A percentile compares a stretch with the other conserved stretches of the same genome.
Evolutionary conservation across 92 coral and sea anemone species (phyloP).

Genomic region (Epizoanthus ramosus): DNA sequence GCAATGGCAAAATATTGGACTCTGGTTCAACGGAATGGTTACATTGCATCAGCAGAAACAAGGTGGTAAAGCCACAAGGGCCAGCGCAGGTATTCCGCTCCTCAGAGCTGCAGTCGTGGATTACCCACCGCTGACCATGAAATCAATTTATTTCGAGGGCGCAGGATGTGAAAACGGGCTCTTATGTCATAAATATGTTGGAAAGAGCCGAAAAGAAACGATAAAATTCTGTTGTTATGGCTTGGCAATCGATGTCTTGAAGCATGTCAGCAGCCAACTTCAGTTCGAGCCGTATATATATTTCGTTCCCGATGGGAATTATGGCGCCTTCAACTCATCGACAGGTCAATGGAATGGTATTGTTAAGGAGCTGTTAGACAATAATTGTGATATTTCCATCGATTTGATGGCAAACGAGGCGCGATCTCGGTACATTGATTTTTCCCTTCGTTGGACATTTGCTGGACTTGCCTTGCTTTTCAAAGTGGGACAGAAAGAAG

Average conservation of each 20-base stretch:
- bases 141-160: slow-evolving; percentile 53
- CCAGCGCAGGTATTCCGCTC: slow-evolving; percentile 50
- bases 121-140: slow-evolving; percentile 89
- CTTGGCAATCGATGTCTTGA: slow-evolving; percentile 80
- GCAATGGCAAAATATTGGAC: slow-evolving; percentile 65
- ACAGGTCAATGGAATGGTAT: slow-evolving; percentile 77
- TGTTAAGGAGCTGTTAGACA: slow-evolving; percentile 68
- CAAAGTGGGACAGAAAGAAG: slow-evolving; percentile 81
- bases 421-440: slow-evolving; percentile 80
- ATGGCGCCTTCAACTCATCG: slow-evolving; percentile 80
- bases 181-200: slow-evolving; percentile 58
- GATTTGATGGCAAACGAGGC: slow-evolving; percentile 92
- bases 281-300: slow-evolving; percentile 81
- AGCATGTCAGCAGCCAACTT: slow-evolving; percentile 69
- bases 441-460: slow-evolving; percentile 86
- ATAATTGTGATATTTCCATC: slow-evolving; percentile 78
- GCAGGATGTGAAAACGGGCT: slow-evolving; percentile 75
- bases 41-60: slow-evolving; percentile 36
- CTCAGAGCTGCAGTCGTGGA: slow-evolving; percentile 87
- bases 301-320: slow-evolving; percentile 87
- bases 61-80: slow-evolving; percentile 5
- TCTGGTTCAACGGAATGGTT: slow-evolving; percentile 58
- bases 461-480: slow-evolving; percentile 86
- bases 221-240: slow-evolving; percentile 81
- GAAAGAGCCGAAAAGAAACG: slow-evolving; percentile 18